Conservation (phyloP, 2,113 vertebrate genomes). For the Vidua macroura region DNA sequence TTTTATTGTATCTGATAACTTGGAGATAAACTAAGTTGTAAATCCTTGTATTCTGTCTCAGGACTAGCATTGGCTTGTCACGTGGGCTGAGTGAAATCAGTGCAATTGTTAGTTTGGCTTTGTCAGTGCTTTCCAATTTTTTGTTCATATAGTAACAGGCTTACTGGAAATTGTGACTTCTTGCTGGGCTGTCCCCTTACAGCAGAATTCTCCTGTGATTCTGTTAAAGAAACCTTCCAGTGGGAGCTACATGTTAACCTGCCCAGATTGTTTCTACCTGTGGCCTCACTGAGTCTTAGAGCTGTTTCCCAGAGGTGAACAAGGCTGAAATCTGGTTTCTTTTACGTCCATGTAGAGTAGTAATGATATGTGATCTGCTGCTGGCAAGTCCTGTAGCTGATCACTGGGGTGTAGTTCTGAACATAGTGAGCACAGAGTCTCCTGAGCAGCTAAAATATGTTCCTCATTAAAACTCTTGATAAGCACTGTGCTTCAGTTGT, state of each 20-base stretch:
- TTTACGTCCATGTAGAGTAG: background rate
- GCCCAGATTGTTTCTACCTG: background rate
- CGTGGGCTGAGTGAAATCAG: background rate
- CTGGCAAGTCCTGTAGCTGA: background rate
- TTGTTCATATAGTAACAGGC: background rate
- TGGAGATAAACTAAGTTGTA: background rate
- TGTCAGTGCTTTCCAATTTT: background rate
- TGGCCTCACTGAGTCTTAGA: background rate
- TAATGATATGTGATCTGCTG: background rate
- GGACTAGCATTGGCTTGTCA: background rate
- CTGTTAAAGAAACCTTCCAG: background rate
- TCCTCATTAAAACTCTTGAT: slow-evolving; percentile 6
- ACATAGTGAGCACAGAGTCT: background rate
- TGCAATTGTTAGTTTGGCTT: background rate
- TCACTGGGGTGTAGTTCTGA: background rate
- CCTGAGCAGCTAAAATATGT: background rate
- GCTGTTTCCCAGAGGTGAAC: background rate
- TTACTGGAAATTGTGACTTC: slow-evolving; percentile 19
- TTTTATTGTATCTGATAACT: background rate
- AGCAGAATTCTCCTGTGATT: background rate
- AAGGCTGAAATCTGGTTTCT: background rate
- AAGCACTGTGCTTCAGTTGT: background rate
- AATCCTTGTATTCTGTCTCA: background rate
- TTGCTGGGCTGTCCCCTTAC: background rate
- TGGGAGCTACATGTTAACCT: background rate